These are phyloP conservation scores for Fulmarus glacialis DNA, from an alignment of 2,113 vertebrate species.

Conservation along the genomic window DNA sequence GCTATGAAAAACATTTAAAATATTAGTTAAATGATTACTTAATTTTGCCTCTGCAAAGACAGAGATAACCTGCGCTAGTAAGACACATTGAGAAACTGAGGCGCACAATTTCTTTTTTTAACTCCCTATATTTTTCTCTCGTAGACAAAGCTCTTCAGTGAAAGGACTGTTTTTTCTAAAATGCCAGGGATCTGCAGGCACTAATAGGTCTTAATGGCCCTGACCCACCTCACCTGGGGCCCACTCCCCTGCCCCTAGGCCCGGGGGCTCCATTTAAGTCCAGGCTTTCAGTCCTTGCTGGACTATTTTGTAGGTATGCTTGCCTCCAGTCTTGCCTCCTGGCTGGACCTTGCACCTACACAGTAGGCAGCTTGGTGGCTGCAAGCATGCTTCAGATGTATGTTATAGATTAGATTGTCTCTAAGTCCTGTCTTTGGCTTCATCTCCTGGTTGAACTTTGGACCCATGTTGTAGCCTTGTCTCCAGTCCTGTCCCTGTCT, in stretches of 20 bases:
- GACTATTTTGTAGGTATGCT: neutral
- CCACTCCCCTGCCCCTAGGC: neutral
- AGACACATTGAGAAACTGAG: neutral
- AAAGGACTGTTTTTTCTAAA: neutral
- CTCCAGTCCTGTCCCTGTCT: neutral
- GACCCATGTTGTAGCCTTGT: neutral
- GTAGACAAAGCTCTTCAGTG: neutral
- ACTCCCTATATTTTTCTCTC: accelerated
- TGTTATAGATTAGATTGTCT: too few relatives aligned
- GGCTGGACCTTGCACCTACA: neutral
- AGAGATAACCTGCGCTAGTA: neutral
- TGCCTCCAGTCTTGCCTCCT: neutral
- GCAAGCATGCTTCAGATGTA: neutral
- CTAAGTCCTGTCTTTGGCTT: neutral
- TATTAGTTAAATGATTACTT: neutral
- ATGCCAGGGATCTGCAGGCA: neutral
- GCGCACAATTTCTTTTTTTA: neutral
- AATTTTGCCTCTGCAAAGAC: neutral
- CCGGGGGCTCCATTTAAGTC: neutral
- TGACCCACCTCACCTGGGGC: accelerated
- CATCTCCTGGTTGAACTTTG: neutral
- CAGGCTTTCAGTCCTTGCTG: neutral
- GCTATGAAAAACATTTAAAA: neutral
- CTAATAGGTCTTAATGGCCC: neutral
- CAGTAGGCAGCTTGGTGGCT: neutral